phyloP scores from a whole-genome alignment of 2,113 vertebrate genomes.

The Callipepla californica region DNA sequence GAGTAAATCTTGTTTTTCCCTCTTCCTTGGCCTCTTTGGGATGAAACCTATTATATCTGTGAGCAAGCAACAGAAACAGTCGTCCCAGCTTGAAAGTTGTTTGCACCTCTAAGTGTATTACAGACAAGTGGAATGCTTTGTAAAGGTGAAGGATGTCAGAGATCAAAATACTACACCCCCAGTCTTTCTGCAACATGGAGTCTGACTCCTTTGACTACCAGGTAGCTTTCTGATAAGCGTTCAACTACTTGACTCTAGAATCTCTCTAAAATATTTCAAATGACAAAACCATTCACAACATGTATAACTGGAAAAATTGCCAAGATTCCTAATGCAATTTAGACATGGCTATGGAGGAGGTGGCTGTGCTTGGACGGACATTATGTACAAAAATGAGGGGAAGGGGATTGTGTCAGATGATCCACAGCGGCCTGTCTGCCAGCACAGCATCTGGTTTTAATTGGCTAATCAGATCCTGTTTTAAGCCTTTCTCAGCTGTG shows the following conservation, averaged over 20 bases:
- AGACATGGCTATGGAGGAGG: slow-evolving; percentile 44
- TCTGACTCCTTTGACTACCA: not conserved
- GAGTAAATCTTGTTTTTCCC: not conserved
- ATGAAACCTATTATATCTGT: not conserved
- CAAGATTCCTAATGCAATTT: slow-evolving; percentile 60
- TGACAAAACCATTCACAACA: slow-evolving; percentile 36
- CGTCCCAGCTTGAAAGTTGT: slow-evolving; percentile 10
- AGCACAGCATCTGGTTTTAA: slow-evolving; percentile 64
- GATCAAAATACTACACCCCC: not conserved
- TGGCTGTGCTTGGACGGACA: slow-evolving; percentile 69
- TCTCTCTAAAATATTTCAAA: slow-evolving; percentile 16
- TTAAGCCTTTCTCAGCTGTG: slow-evolving; percentile 60
- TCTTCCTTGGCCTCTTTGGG: slow-evolving; percentile 32
- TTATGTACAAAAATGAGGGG: slow-evolving; percentile 54
- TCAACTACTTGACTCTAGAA: not conserved
- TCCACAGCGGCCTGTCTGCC: slow-evolving; percentile 42
- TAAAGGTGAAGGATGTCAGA: not conserved
- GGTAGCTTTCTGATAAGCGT: slow-evolving; percentile 11
- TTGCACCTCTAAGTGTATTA: slow-evolving; percentile 4
- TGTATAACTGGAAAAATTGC: slow-evolving; percentile 37
- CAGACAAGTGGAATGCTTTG: not conserved
- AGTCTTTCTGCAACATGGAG: not conserved
- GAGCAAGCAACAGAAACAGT: not conserved
- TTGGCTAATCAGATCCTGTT: slow-evolving; percentile 33
- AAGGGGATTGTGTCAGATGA: slow-evolving; percentile 55